These are phyloP conservation scores for Axis porcinus DNA, from an alignment of 2,113 vertebrate species.

Conservation along the genomic window DNA sequence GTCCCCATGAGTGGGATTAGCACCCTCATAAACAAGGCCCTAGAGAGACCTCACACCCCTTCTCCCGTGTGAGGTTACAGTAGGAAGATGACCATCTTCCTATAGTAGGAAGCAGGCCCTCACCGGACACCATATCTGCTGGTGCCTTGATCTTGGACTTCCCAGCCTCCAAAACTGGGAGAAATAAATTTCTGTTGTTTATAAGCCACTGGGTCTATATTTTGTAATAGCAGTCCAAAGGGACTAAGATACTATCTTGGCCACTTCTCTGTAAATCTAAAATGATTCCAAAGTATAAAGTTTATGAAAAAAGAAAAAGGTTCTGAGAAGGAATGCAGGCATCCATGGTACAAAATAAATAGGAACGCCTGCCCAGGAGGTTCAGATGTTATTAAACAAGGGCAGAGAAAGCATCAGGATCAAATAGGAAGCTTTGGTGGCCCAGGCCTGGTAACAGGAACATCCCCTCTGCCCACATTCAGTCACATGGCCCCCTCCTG, in stretches of 20 bases:
- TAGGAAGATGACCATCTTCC: not conserved
- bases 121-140: not conserved
- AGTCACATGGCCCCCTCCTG: not conserved
- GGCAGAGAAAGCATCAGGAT: not conserved
- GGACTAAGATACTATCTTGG: not conserved
- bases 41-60: not conserved
- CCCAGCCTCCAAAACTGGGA: not conserved
- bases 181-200: not conserved
- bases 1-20: not conserved
- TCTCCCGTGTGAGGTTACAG: not conserved
- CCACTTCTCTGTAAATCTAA: slow-evolving; percentile 5
- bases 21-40: not conserved
- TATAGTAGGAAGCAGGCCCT: not conserved
- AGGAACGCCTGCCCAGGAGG: not conserved
- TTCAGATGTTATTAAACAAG: not conserved
- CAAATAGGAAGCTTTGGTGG: not conserved
- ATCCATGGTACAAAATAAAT: not conserved
- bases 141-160: not conserved
- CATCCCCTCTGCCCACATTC: not conserved
- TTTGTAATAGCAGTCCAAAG: not conserved
- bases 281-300: not conserved
- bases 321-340: not conserved
- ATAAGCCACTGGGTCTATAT: not conserved
- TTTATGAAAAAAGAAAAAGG: not conserved
- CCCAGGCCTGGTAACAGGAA: not conserved